Percentiles rank a stretch among this genome's conserved stretches.
phyloP scores from a whole-genome alignment of 2,113 vertebrate genomes.

The Benitochromis conjunctus region DNA sequence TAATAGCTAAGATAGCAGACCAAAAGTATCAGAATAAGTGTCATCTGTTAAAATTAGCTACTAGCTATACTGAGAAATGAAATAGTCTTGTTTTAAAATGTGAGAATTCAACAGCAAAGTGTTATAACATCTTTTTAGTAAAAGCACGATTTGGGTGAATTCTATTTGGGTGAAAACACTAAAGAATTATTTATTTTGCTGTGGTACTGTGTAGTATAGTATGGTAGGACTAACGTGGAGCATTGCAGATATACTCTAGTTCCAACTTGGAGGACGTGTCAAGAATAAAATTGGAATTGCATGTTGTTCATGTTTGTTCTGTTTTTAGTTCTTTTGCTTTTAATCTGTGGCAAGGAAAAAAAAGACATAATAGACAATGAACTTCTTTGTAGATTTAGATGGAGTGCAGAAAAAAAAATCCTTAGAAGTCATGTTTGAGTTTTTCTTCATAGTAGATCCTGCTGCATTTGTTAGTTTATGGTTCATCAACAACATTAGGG shows the following conservation, averaged over 20 bases:
- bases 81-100: not conserved
- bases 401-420: not conserved
- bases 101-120: not conserved
- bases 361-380: not conserved
- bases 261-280: not conserved
- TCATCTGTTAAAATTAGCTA: too few species aligned
- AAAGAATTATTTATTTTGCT: not conserved
- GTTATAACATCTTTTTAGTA: not conserved
- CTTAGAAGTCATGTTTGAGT: not conserved
- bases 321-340: not conserved
- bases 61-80: not conserved
- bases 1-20: too few species aligned
- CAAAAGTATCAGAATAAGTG: too few species aligned
- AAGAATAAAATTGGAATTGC: not conserved
- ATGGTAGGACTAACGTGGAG: not conserved
- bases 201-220: not conserved
- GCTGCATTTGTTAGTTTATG: not conserved
- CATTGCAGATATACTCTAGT: not conserved
- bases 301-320: not conserved
- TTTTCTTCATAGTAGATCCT: not conserved
- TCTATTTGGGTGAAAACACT: not conserved
- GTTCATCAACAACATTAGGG: not conserved
- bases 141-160: not conserved
- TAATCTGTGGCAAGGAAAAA: not conserved
- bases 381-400: not conserved